Percentiles rank a stretch among this genome's conserved stretches.
These are phyloP conservation scores for Philopedon plagiatum DNA, from an alignment of 2,888 invertebrate species.

Conservation along the genomic window DNA sequence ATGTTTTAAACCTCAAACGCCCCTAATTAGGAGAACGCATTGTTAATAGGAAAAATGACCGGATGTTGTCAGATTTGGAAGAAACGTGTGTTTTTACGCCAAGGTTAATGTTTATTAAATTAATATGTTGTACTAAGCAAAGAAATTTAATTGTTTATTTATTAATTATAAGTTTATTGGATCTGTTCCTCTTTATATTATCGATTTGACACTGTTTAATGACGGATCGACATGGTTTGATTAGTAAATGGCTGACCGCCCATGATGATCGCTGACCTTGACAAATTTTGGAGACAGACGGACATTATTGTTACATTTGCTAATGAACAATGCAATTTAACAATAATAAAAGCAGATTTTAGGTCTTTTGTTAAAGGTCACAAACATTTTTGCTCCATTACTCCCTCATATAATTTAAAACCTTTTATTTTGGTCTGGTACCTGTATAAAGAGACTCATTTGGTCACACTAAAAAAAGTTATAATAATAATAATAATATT, in stretches of 20 bases:
- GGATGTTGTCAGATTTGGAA: constrained; percentile 30
- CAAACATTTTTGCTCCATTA: not conserved
- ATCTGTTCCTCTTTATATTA: no score
- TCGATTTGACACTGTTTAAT: constrained; percentile 14
- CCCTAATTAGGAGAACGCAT: not conserved
- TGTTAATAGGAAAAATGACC: constrained; percentile 18
- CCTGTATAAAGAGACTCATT: no score
- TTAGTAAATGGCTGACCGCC: constrained; percentile 30
- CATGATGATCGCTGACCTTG: constrained; percentile 20
- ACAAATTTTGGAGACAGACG: constrained; percentile 2
- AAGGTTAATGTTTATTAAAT: constrained; percentile 28
- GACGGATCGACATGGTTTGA: not conserved
- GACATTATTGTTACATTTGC: constrained; percentile 13
- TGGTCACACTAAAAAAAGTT: no score
- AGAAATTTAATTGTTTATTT: not conserved
- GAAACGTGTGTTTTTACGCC: not conserved
- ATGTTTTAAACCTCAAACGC: not conserved
- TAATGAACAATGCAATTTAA: constrained; percentile 1
- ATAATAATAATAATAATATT: no score
- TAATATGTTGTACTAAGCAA: not conserved
- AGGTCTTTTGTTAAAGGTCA: not conserved
- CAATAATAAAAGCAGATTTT: not conserved
- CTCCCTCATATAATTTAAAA: not conserved
- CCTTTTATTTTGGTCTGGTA: no score
- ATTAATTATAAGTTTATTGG: no score